Evolutionary conservation across 2,888 invertebrate genomes (phyloP).

Genomic region (Ligdia adustata): DNA sequence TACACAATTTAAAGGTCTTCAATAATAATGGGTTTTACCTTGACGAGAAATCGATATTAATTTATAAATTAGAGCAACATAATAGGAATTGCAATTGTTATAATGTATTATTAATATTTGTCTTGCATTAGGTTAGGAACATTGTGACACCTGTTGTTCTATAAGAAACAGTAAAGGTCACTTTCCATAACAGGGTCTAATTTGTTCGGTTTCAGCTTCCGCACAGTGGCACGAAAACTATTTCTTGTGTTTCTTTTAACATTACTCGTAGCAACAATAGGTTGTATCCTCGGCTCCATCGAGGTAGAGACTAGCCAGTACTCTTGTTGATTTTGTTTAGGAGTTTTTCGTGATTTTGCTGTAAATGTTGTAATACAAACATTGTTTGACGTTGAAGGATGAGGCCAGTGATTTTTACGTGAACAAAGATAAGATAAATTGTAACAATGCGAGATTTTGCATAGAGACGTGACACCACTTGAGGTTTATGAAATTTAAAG

Average conservation of each 20-base stretch:
- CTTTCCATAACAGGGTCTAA: constrained; percentile 24
- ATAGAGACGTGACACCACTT: constrained; percentile 10
- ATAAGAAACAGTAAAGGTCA: constrained; percentile 10
- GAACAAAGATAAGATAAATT: constrained; percentile 33
- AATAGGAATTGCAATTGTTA: no score
- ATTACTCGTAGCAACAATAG: constrained; percentile 9
- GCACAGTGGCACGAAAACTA: constrained; percentile 12
- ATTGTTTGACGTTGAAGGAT: constrained; percentile 36
- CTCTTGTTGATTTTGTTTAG: constrained; percentile 6
- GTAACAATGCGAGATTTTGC: constrained; percentile 19
- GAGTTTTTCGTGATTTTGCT: constrained; percentile 13
- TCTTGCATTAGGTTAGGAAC: no score
- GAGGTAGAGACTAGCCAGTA: constrained; percentile 19
- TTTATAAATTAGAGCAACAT: no score
- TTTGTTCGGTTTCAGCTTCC: constrained; percentile 18
- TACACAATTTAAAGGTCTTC: no score
- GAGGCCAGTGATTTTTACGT: constrained; percentile 30
- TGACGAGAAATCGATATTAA: no score
- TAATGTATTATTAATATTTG: no score
- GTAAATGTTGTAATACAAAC: constrained; percentile 23
- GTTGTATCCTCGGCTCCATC: constrained; percentile 22
- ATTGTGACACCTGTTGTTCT: background rate
- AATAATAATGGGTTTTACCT: no score
- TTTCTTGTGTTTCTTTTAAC: constrained; percentile 18
- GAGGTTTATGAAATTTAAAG: no score